phyloP scores from a whole-genome alignment of 2,888 invertebrate genomes.

The Dicranocentrus wangi region DNA sequence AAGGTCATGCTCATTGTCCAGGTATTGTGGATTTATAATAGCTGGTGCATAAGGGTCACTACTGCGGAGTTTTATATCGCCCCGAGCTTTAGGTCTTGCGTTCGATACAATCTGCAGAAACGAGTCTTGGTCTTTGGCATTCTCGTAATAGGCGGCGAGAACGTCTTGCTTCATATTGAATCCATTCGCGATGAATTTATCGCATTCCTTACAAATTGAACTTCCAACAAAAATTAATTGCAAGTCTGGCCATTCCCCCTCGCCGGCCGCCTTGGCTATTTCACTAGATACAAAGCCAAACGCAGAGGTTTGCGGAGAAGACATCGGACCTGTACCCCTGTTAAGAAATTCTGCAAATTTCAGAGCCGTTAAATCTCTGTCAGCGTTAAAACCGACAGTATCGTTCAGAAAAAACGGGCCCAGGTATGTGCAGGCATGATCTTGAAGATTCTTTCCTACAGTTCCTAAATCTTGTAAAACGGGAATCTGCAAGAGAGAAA shows the following conservation, averaged over 20 bases:
- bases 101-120: conserved; percentile 62
- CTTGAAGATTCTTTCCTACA: conserved; percentile 65
- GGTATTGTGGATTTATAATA: conserved; percentile 66
- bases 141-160: conserved; percentile 54
- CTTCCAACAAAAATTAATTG: conserved; percentile 56
- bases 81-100: conserved; percentile 62
- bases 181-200: conserved; percentile 52
- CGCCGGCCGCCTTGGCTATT: conserved; percentile 62
- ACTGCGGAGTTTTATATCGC: conserved; percentile 55
- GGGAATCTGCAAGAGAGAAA: conserved; percentile 42
- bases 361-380: conserved; percentile 57
- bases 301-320: conserved; percentile 52
- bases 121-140: conserved; percentile 59
- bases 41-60: conserved; percentile 43
- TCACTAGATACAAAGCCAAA: conserved; percentile 63
- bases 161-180: conserved; percentile 62
- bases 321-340: conserved; percentile 57
- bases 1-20: conserved; percentile 66
- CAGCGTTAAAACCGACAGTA: conserved; percentile 31
- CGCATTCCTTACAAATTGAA: conserved; percentile 56
- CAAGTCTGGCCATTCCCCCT: conserved; percentile 64
- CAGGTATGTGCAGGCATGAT: conserved; percentile 63
- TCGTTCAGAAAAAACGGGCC: conserved; percentile 69
- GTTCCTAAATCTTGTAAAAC: conserved; percentile 51
- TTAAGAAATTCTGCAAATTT: conserved; percentile 51